Conservation (phyloP, 2,797 vertebrate species). For the Aldrovandia affinis region DNA sequence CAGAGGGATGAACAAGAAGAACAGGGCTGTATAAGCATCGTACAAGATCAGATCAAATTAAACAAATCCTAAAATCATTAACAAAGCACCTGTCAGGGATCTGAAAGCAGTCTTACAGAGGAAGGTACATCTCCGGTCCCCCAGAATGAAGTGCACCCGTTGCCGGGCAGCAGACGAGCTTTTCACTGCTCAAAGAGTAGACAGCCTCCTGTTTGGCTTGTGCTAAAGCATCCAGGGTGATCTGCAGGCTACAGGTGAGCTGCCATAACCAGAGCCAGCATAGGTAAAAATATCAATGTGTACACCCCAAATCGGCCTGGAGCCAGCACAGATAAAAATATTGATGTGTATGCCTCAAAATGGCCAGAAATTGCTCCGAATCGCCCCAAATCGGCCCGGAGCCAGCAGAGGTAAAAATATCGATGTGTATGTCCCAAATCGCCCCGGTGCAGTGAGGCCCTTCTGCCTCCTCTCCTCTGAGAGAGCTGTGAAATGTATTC, state of each 20-base stretch:
- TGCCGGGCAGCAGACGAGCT: neutral
- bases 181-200: neutral
- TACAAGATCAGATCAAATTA: neutral
- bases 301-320: too few species aligned
- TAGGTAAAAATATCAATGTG: neutral
- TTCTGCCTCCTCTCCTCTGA: neutral
- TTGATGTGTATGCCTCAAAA: too few species aligned
- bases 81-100: neutral
- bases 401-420: neutral
- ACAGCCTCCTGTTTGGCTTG: neutral
- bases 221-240: neutral
- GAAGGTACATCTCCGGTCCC: neutral
- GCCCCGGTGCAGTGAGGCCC: neutral
- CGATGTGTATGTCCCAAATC: too few species aligned
- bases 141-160: neutral
- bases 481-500: constrained; percentile 30
- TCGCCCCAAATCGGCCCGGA: too few species aligned
- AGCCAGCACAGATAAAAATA: neutral
- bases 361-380: too few species aligned
- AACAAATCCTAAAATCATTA: constrained; percentile 1
- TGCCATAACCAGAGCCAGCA: neutral
- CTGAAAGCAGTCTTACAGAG: neutral
- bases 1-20: neutral
- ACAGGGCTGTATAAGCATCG: neutral
- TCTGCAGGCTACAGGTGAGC: neutral